These are phyloP conservation scores for Oncorhynchus mykiss DNA, from an alignment of 2,113 vertebrate genomes.

Conservation along the genomic window DNA sequence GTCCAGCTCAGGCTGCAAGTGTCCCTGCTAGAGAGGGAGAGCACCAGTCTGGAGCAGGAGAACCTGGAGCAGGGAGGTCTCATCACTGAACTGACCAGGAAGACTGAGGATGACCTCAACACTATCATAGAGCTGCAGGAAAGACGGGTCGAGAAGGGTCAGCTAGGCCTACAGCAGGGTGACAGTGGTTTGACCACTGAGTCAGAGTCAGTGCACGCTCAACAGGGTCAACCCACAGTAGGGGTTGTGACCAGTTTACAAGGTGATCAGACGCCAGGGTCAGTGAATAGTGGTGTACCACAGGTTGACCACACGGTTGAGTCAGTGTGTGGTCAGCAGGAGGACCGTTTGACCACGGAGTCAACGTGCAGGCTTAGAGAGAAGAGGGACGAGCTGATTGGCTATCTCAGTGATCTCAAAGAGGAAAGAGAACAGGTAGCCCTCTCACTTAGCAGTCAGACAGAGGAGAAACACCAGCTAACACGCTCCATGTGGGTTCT, in stretches of 20 bases:
- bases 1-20: conserved; percentile 24
- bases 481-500: conserved; percentile 65
- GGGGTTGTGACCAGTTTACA: conserved; percentile 5
- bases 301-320: conserved; percentile 8
- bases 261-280: conserved; percentile 2
- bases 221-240: conserved; percentile 9
- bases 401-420: conserved; percentile 34
- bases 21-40: conserved; percentile 10
- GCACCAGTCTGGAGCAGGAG: conserved; percentile 33
- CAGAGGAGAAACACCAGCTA: conserved; percentile 63
- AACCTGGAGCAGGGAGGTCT: conserved; percentile 31
- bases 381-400: conserved; percentile 47
- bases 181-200: not conserved
- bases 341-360: not conserved
- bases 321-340: not conserved
- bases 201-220: conserved; percentile 2
- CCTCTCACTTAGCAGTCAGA: conserved; percentile 51
- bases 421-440: conserved; percentile 50
- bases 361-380: conserved; percentile 31
- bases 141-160: conserved; percentile 25
- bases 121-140: conserved; percentile 63
- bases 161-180: not conserved
- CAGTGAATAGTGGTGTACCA: conserved; percentile 9
- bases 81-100: conserved; percentile 58
- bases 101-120: conserved; percentile 61